Percentiles rank a stretch among this genome's conserved stretches.
Conservation (phyloP, 2,113 vertebrate species). For the Hyaena hyaena region DNA sequence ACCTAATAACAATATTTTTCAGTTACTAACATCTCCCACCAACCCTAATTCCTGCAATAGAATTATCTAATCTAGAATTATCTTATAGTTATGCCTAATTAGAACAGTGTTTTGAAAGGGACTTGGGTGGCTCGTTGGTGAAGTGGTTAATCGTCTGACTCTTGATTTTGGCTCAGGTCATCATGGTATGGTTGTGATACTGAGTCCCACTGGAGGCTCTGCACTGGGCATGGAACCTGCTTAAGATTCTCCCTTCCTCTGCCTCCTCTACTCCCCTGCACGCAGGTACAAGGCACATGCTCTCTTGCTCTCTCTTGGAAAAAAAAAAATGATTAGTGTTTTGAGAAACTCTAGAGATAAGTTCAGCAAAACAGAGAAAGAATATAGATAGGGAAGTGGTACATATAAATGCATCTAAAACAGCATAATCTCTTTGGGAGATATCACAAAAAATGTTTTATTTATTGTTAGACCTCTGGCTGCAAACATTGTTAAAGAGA, state of each 20-base stretch:
- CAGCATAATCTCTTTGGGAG: background rate
- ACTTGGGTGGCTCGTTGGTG: too few relatives aligned
- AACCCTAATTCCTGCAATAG: background rate
- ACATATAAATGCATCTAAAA: constrained; percentile 2
- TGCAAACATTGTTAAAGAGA: background rate
- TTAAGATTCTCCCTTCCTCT: too few relatives aligned
- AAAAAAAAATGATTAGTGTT: background rate
- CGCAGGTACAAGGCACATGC: too few relatives aligned
- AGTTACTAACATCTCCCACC: background rate
- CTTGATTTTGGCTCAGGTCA: too few relatives aligned
- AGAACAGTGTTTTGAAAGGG: background rate
- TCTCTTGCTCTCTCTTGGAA: too few relatives aligned
- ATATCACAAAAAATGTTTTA: background rate
- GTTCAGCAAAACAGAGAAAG: background rate
- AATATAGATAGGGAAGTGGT: background rate
- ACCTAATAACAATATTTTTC: background rate
- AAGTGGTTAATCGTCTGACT: too few relatives aligned
- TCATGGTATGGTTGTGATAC: too few relatives aligned
- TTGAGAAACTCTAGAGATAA: background rate
- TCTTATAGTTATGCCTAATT: background rate
- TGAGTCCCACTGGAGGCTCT: too few relatives aligned
- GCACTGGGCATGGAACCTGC: too few relatives aligned
- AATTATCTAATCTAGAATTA: background rate
- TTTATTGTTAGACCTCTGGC: background rate
- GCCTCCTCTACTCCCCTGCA: too few relatives aligned